These are phyloP conservation scores for Sebastes umbrosus DNA, from an alignment of 2,797 vertebrate species.

Conservation along the genomic window DNA sequence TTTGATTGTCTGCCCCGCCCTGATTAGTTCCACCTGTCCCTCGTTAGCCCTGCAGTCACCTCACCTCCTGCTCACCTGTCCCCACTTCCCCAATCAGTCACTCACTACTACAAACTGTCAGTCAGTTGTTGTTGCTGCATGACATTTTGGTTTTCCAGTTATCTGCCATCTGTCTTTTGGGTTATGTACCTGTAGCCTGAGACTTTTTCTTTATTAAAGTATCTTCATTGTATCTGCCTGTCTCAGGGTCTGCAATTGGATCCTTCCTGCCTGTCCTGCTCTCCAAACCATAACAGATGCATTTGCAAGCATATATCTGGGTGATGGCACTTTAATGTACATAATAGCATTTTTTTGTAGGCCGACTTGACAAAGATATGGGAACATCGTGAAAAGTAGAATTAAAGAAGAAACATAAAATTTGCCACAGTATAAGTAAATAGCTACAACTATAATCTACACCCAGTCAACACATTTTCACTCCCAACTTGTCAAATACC, in stretches of 20 bases:
- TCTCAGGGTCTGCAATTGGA: rapidly evolving
- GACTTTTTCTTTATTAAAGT: no score
- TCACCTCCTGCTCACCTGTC: neutral
- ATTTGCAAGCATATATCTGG: neutral
- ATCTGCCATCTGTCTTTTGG: no score
- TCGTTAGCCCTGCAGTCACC: neutral
- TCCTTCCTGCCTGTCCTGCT: neutral
- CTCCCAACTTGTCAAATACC: no score
- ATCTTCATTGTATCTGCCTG: neutral
- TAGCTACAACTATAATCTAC: neutral
- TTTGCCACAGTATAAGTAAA: neutral
- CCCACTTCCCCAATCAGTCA: neutral
- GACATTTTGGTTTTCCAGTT: no score
- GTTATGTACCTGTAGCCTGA: no score
- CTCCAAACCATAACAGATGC: neutral
- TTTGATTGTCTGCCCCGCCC: neutral
- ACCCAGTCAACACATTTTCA: neutral
- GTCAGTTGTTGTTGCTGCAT: neutral
- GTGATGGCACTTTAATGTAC: neutral
- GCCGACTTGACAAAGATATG: neutral
- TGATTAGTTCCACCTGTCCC: neutral
- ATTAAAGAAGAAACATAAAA: neutral
- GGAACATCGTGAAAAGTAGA: neutral
- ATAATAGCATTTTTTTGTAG: neutral
- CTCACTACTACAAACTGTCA: no score